Evolutionary conservation across 2,888 invertebrate genomes (phyloP).

Genomic region (Drymonia ruficornis): DNA sequence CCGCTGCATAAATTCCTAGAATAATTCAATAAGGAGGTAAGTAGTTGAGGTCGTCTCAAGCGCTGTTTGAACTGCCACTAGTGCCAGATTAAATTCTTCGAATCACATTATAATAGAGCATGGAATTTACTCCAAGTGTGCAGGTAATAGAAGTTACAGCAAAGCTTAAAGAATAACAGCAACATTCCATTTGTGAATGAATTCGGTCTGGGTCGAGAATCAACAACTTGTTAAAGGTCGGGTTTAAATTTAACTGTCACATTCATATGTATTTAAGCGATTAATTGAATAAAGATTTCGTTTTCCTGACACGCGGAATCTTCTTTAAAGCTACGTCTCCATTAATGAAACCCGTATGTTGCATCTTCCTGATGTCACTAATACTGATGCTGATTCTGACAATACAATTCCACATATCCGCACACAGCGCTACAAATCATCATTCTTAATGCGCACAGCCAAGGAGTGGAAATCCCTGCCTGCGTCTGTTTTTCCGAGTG

Average conservation of each 20-base stretch:
- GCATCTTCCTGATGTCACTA: too few relatives aligned
- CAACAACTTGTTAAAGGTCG: constrained; percentile 43
- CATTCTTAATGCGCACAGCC: too few relatives aligned
- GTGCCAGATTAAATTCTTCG: neutral
- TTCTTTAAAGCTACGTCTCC: constrained; percentile 1
- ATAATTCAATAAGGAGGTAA: constrained; percentile 47
- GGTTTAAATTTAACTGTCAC: constrained; percentile 39
- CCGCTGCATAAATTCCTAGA: constrained; percentile 15
- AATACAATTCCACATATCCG: too few relatives aligned
- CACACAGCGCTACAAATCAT: too few relatives aligned
- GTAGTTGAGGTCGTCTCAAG: constrained; percentile 45
- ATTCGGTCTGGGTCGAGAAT: constrained; percentile 1
- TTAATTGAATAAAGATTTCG: constrained; percentile 59
- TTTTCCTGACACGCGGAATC: constrained; percentile 24
- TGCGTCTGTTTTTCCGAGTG: too few relatives aligned
- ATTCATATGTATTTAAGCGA: constrained; percentile 48
- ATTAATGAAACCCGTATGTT: neutral
- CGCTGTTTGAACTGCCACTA: constrained; percentile 28
- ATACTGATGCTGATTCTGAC: too few relatives aligned
- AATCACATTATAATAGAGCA: neutral
- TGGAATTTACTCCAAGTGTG: too few relatives aligned
- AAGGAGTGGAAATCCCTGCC: too few relatives aligned
- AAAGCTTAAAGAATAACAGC: too few relatives aligned
- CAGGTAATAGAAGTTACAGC: too few relatives aligned
- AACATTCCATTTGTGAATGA: too few relatives aligned